A percentile compares a stretch with the other conserved stretches of the same genome.
Conservation (phyloP, 1,140 invertebrate genomes). For the Eriocheir sinensis region DNA sequence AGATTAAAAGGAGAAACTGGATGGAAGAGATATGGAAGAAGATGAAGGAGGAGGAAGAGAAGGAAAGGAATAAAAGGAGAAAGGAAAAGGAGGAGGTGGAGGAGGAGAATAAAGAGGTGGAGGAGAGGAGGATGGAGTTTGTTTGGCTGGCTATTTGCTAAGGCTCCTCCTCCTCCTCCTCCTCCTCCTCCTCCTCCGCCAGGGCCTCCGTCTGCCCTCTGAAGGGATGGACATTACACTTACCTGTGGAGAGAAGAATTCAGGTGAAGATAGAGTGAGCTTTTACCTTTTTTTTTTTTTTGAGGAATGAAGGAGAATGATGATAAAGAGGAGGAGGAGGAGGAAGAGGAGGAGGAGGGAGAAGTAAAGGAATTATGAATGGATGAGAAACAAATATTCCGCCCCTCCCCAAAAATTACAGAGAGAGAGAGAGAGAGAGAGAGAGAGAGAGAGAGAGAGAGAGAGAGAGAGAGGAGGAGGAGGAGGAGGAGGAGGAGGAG, state of each 20-base stretch:
- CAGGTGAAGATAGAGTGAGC: conserved; percentile 12
- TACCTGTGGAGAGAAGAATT: conserved; percentile 13
- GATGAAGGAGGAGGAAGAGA: background rate
- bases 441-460: background rate
- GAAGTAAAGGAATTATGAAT: background rate
- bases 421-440: background rate
- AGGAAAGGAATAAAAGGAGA: background rate
- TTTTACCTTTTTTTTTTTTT: background rate
- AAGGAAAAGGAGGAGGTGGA: background rate
- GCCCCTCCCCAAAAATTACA: background rate
- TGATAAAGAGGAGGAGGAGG: conserved; percentile 13
- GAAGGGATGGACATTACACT: background rate
- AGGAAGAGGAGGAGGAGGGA: background rate
- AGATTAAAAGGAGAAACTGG: background rate
- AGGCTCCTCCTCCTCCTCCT: background rate
- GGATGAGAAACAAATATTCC: background rate
- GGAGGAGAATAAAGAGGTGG: background rate
- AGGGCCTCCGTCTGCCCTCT: background rate
- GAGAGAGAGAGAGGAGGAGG: background rate
- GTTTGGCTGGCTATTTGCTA: background rate
- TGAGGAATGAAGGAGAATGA: too few relatives aligned
- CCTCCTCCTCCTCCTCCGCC: background rate
- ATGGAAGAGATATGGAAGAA: background rate
- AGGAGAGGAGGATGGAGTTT: background rate
- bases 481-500: background rate